Percentiles rank a stretch among this genome's conserved stretches.
Conservation (phyloP, 2,113 vertebrate genomes). For the Phaetusa simplex region DNA sequence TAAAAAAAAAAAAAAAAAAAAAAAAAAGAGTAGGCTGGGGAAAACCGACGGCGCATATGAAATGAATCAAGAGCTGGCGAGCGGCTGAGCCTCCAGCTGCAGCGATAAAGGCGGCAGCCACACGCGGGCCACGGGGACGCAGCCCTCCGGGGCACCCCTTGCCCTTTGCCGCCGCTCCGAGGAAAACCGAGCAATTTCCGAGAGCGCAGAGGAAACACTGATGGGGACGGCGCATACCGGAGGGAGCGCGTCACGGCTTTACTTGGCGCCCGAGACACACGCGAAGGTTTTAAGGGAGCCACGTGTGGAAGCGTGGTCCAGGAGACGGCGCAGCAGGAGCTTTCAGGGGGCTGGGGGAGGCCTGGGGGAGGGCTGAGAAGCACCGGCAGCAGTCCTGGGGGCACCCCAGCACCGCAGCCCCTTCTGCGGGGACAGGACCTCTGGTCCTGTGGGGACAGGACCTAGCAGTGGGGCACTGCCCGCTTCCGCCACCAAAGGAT, state of each 20-base stretch:
- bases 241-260: conserved; percentile 33
- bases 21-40: not conserved
- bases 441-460: too few species aligned
- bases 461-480: not conserved
- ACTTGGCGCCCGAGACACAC: not conserved
- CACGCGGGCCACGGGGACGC: not conserved
- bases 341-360: not conserved
- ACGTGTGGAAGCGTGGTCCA: not conserved
- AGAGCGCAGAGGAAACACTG: conserved; percentile 25
- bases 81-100: not conserved
- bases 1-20: not conserved
- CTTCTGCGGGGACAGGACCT: fast-evolving
- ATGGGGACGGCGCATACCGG: not conserved
- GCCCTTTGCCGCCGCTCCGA: not conserved
- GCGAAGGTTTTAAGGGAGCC: not conserved
- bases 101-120: not conserved
- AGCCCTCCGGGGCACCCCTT: not conserved
- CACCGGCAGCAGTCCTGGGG: not conserved
- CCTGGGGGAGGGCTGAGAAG: not conserved
- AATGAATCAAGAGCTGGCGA: not conserved
- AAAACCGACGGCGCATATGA: not conserved
- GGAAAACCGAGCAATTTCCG: not conserved
- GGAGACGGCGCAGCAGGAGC: not conserved
- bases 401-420: too few species aligned
- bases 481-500: not conserved